These are phyloP conservation scores for Pangasius sanitwongsei DNA, from an alignment of 2,797 vertebrate species.

Conservation along the genomic window DNA sequence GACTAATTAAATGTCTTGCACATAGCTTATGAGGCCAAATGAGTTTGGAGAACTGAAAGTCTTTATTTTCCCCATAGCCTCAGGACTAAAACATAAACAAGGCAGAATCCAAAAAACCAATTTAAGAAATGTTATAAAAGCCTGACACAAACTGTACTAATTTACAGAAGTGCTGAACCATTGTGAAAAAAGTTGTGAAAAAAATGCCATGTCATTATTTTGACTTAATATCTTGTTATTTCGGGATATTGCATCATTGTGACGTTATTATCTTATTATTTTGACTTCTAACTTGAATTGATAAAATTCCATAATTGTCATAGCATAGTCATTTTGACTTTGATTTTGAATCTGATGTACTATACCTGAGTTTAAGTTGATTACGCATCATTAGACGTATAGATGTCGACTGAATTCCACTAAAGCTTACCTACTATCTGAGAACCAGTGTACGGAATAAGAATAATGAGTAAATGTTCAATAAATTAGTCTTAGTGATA, in stretches of 20 bases:
- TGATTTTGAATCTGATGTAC: not conserved
- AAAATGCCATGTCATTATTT: not conserved
- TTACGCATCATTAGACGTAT: not conserved
- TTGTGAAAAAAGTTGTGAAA: not conserved
- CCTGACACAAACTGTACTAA: not conserved
- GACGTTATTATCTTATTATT: not conserved
- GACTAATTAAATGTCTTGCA: slow-evolving; percentile 14
- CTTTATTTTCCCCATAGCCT: not conserved
- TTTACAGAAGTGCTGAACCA: not conserved
- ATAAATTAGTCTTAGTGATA: not conserved
- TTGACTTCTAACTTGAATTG: not conserved
- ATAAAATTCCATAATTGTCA: not conserved
- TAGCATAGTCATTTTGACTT: not conserved
- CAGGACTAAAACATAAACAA: not conserved
- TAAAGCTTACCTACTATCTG: not conserved
- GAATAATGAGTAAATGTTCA: not conserved
- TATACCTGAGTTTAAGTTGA: not conserved
- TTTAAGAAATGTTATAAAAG: not conserved
- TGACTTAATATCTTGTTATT: not conserved
- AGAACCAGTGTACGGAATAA: no score
- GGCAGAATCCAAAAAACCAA: slow-evolving; percentile 19
- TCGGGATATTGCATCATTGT: not conserved
- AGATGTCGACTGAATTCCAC: not conserved
- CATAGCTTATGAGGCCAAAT: slow-evolving; percentile 14
- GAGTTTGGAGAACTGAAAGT: not conserved